These are phyloP conservation scores for Acestrorhynchus altus DNA, from an alignment of 2,797 vertebrate genomes.

Conservation along the genomic window DNA sequence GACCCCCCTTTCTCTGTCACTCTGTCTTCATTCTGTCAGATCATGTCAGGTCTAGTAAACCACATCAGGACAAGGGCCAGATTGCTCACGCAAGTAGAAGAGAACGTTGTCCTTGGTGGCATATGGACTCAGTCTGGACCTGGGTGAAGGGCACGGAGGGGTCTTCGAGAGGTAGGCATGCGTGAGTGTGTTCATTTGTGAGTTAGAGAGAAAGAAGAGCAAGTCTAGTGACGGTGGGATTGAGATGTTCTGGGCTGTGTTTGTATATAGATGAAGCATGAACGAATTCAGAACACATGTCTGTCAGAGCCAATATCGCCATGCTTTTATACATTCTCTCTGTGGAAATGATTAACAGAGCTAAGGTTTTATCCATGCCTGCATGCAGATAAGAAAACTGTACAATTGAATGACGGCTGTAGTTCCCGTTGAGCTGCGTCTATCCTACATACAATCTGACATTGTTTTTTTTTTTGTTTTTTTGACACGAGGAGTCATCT, in stretches of 20 bases:
- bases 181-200: neutral
- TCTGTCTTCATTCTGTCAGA: neutral
- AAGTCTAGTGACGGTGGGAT: neutral
- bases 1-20: constrained; percentile 1
- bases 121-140: neutral
- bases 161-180: neutral
- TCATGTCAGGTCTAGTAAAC: neutral
- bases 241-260: neutral
- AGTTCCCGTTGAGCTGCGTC: too few species aligned
- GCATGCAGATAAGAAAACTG: too few species aligned
- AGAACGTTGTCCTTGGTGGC: neutral
- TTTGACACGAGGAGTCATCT: too few species aligned
- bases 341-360: neutral
- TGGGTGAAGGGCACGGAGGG: neutral
- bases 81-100: neutral
- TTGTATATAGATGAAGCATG: neutral
- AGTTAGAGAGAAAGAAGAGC: neutral
- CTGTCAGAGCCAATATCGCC: neutral
- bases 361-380: neutral
- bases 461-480: too few species aligned
- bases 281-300: neutral
- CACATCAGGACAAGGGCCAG: neutral
- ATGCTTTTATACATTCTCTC: neutral
- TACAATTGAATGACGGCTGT: too few species aligned
- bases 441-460: too few species aligned